Base-by-base conservation (phyloP, 2,888 invertebrate genomes). In the Diadegma fenestrale region DNA sequence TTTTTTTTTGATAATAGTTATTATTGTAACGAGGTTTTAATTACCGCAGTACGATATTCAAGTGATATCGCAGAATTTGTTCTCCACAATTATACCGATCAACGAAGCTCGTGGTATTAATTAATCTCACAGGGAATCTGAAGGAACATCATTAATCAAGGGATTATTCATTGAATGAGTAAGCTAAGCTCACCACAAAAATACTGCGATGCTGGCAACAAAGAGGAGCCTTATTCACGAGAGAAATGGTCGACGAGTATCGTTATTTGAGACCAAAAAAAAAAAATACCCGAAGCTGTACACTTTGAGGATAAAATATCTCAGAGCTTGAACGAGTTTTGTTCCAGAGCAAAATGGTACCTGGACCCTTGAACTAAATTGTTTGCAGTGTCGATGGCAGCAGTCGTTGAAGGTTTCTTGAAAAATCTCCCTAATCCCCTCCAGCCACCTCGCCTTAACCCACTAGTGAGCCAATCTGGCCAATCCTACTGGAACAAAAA, bases 121-220 rank as follows among this genome's bases (percentile, higher is more conserved):
- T 58, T 58, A 58, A 58, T 58, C 58, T 58, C 58, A 2, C 58
- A 14, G 14, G 30, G 63, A 64, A 64, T 64, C 63, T 64, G 63
- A 37, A 33, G 37, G 7, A 37, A 37, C 63, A n/a, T 37, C 33
- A 64, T 37, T 19, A 64, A 64, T 64, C 63, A 64, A 64, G 33
- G 37, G 37, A 64, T 64, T 37, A 64, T 64, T 64, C 63, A 64
- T 37, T 37, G 63, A 64, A 37, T 64, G 63, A 64, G 63, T 64
- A 41, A 66, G 37, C 64, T 66, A 41, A 66, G 37, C 41, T 66
- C 37, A 19, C 19, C 37, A n/a, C 37, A 12, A 66, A 66, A 37
- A 66, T 66, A 66, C 66, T 66, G 37, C 19, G 22, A 66, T 19
- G n/a, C 41, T 41, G 41, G 12, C 37, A 66, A 66, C 66, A 66